A percentile compares a stretch with the other conserved stretches of the same genome.
These are phyloP conservation scores for Phallusia fumigata DNA, from an alignment of 23 tunicate genomes.

Conservation along the genomic window DNA sequence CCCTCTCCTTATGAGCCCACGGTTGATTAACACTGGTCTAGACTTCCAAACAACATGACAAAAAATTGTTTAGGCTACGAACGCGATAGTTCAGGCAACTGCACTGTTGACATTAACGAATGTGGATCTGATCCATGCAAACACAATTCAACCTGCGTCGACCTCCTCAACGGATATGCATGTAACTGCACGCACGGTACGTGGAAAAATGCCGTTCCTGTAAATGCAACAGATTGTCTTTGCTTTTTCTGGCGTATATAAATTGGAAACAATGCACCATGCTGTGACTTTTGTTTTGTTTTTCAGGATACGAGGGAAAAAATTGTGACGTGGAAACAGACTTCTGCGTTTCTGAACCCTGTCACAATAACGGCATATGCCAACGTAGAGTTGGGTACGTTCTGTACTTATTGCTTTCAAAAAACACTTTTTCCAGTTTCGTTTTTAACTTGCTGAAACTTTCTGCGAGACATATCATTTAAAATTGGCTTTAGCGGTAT, in stretches of 20 bases:
- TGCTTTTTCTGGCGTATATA: no score
- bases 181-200: conserved; percentile 52
- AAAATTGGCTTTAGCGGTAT: no score
- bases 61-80: conserved; percentile 43
- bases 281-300: background rate
- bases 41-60: no score
- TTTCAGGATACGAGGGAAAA: conserved; percentile 65
- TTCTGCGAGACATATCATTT: no score
- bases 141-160: conserved; percentile 40
- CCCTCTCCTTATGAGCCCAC: no score
- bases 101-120: conserved; percentile 49
- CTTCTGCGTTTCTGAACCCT: conserved; percentile 43
- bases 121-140: conserved; percentile 51
- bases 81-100: conserved; percentile 23
- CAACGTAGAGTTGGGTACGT: conserved; percentile 34
- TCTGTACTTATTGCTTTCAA: no score
- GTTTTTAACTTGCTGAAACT: no score
- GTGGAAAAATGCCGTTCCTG: background rate
- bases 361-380: conserved; percentile 37
- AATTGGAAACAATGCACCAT: no score
- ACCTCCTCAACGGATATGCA: conserved; percentile 9
- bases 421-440: no score
- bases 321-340: conserved; percentile 67
- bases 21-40: no score
- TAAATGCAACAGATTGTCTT: no score